A percentile compares a stretch with the other conserved stretches of the same genome.
Evolutionary conservation across 2,797 vertebrate genomes (phyloP).

Genomic region (Sarcophilus harrisii): DNA sequence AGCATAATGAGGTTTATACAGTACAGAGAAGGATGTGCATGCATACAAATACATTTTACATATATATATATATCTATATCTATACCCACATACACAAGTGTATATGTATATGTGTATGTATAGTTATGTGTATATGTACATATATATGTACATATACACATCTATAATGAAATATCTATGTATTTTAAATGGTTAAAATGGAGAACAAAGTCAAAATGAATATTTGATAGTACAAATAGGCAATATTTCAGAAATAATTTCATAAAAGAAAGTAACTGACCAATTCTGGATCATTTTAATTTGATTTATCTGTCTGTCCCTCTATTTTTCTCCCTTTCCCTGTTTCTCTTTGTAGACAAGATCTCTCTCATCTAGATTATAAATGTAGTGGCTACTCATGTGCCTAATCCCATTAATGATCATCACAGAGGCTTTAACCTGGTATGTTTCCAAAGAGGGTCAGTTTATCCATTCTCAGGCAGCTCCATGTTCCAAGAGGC

Average conservation of each 20-base stretch:
- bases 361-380: neutral
- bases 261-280: neutral
- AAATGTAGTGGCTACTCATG: neutral
- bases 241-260: slow-evolving; percentile 19
- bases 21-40: neutral
- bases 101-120: neutral
- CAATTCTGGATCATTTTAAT: neutral
- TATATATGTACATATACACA: neutral
- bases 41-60: neutral
- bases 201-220: neutral
- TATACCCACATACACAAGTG: too few species aligned
- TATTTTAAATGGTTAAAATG: neutral
- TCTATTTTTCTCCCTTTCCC: neutral
- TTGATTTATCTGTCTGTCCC: neutral
- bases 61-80: too few species aligned
- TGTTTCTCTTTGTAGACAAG: neutral
- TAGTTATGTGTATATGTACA: too few species aligned
- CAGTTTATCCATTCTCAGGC: neutral
- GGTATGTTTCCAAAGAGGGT: neutral
- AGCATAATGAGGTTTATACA: neutral
- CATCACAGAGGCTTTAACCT: neutral
- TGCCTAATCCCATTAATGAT: neutral
- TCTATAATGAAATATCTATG: too few species aligned
- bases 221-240: neutral
- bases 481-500: neutral